phyloP scores from a whole-genome alignment of 1,140 invertebrate species.

The Philotrypesis tridentata region DNA sequence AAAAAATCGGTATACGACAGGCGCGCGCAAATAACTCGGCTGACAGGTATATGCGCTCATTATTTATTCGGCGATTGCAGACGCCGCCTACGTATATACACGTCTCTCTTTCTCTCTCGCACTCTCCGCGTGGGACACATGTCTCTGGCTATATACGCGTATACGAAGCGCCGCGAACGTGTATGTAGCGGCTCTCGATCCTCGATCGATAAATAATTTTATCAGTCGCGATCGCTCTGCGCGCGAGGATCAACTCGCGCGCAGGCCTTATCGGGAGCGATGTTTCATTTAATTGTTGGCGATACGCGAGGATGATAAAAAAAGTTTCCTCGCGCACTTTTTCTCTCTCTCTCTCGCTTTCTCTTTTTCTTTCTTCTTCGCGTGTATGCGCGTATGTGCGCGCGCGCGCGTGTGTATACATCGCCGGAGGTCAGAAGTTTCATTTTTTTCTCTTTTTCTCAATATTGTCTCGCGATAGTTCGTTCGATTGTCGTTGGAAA shows the following conservation, averaged over 20 bases:
- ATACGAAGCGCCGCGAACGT: not conserved
- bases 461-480: too few relatives aligned
- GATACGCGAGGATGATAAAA: slow-evolving; percentile 26
- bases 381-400: too few relatives aligned
- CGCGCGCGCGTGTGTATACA: too few relatives aligned
- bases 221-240: slow-evolving; percentile 9
- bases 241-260: not conserved
- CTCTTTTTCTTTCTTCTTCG: too few relatives aligned
- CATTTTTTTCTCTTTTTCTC: not conserved
- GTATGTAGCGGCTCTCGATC: not conserved
- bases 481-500: not conserved
- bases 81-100: too few relatives aligned
- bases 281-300: slow-evolving; percentile 5
- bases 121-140: too few relatives aligned
- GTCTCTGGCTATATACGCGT: not conserved
- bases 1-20: not conserved
- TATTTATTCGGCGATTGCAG: not conserved
- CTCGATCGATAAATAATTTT: slow-evolving; percentile 26
- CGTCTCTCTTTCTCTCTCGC: too few relatives aligned
- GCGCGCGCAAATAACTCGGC: not conserved
- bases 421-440: not conserved
- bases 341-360: not conserved
- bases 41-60: not conserved
- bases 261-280: slow-evolving; percentile 7
- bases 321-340: slow-evolving; percentile 14